Evolutionary conservation across 1,140 invertebrate genomes (phyloP), one percentile per base, ranked within the genome.

Genomic region (Camponotus pennsylvanicus): DNA sequence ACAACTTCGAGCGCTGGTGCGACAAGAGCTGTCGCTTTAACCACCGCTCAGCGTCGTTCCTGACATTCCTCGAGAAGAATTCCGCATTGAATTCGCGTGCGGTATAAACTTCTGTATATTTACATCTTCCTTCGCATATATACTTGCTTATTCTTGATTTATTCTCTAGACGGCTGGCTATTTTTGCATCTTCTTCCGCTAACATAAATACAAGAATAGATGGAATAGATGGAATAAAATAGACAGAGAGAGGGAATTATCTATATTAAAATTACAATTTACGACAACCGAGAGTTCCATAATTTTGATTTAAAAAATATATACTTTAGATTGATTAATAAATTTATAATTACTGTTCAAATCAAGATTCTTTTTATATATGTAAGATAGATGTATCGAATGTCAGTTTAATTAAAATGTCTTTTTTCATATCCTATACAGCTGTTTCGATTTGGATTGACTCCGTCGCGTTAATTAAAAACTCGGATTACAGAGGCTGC

Each of bases 1-100:
- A 21, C 34, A 55, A 70, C 34, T 70, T 40, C 21, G 18, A 57
- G 66, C 34, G 32, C 32, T 37, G 27, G 52, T 61, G 59, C 49
- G 34, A 37, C 27, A 18, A 34, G 67, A 71, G n/a, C 78, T 61
- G 37, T 59, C 82, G 59, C 45, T 49, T 57, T 59, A 57, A 63
- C 61, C 67, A 11, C 27, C 9, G 21, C 9, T 3, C 32, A 32
- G 18, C 37, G 55, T 6, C 57, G 27, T 61, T 21, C 9, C 32
- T 67, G n/a, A 8, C 9, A 40, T 21, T 77, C n/a, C 42, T 42
- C n/a, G 5, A 27, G 15, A 27, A 79, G 18, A 13, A 37, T 55
- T 52, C 27, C 3, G 57, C 15, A 45, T 77, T 77, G 37, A 57
- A 57, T 75, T 55, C 32, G 52, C 13, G n/a, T 27, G 18, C 71